Conservation (phyloP, 2,113 vertebrate species). For the Crocuta crocuta region DNA sequence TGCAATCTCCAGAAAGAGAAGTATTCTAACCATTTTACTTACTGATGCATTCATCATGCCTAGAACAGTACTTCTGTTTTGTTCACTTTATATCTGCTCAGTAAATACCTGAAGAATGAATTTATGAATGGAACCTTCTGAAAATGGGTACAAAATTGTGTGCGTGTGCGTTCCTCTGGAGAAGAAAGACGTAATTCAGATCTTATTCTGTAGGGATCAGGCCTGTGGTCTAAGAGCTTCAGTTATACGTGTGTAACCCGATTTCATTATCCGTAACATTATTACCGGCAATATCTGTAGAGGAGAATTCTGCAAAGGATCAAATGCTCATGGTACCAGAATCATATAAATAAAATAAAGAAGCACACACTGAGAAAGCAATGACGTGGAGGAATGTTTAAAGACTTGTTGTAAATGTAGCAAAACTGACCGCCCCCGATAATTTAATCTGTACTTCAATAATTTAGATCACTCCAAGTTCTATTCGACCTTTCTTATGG, state of each 20-base stretch:
- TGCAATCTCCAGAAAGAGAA: neutral
- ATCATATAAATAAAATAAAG: neutral
- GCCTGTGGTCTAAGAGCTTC: neutral
- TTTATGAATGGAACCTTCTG: neutral
- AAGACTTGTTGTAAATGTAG: neutral
- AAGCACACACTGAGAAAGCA: constrained; percentile 5
- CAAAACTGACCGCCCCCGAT: neutral
- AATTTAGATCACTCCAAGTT: constrained; percentile 8
- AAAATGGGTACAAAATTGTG: neutral
- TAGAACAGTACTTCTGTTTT: neutral
- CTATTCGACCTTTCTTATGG: neutral
- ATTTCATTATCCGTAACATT: neutral
- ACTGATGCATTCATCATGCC: neutral
- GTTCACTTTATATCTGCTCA: neutral
- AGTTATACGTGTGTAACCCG: neutral
- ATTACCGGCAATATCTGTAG: neutral
- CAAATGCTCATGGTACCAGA: neutral
- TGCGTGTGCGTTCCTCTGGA: neutral
- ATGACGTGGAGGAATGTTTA: neutral
- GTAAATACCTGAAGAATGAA: neutral
- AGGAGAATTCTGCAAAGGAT: neutral
- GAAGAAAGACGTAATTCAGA: neutral
- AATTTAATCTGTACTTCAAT: neutral
- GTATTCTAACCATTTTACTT: constrained; percentile 22
- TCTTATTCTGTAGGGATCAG: neutral